Evolutionary conservation across 2,888 invertebrate species (phyloP).

Genomic region (Harpagoxenus sublaevis): DNA sequence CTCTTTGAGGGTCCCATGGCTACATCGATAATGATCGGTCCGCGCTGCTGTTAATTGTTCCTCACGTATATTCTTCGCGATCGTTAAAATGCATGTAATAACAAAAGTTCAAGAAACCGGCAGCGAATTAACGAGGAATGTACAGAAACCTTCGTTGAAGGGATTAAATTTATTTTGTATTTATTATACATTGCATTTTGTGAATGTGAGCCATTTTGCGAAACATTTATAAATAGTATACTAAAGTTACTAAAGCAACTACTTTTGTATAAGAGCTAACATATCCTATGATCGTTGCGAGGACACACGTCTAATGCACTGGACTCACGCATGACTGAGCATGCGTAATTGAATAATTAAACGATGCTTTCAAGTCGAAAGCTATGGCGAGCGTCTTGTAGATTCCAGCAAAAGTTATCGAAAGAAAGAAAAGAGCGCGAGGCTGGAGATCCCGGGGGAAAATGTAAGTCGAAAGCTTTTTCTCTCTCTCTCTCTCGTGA

Average conservation of each 20-base stretch:
- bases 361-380: constrained; percentile 81
- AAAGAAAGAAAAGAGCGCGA: constrained; percentile 64
- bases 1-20: constrained; percentile 47
- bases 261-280: background rate
- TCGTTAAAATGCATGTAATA: background rate
- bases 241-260: background rate
- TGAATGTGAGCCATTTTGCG: background rate
- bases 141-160: background rate
- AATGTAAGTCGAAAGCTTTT: constrained; percentile 57
- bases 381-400: constrained; percentile 63
- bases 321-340: constrained; percentile 73
- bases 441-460: constrained; percentile 69
- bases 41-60: constrained; percentile 24
- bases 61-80: background rate
- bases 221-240: background rate
- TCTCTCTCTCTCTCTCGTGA: constrained; percentile 56
- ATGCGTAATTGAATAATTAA: constrained; percentile 82
- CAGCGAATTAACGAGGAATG: background rate
- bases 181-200: constrained; percentile 2
- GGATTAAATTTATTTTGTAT: background rate
- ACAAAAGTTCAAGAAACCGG: background rate
- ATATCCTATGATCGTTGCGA: constrained; percentile 13
- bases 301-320: constrained; percentile 19
- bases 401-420: constrained; percentile 64
- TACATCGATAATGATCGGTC: constrained; percentile 26